Evolutionary conservation across 2,113 vertebrate species (phyloP).

Genomic region (Oryctolagus cuniculus): mOryCun1.1 NC_091434.1:104738001-104738500

Average conservation of each 20-base stretch:
- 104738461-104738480: background rate
- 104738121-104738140: background rate
- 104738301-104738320: background rate
- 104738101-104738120: background rate
- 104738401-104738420: background rate
- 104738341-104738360: background rate
- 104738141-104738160: background rate
- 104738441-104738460: background rate
- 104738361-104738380: background rate
- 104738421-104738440: background rate
- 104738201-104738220: background rate
- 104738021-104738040: background rate
- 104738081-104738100: background rate
- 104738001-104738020: background rate
- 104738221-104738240: background rate
- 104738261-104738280: background rate
- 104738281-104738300: background rate
- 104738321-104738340: background rate
- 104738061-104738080: background rate
- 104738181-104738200: background rate
- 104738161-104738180: background rate
- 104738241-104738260: background rate
- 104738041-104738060: background rate
- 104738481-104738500: background rate
- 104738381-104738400: background rate